phyloP scores from a whole-genome alignment of 1,140 invertebrate species.

The Dreissena polymorpha region DNA sequence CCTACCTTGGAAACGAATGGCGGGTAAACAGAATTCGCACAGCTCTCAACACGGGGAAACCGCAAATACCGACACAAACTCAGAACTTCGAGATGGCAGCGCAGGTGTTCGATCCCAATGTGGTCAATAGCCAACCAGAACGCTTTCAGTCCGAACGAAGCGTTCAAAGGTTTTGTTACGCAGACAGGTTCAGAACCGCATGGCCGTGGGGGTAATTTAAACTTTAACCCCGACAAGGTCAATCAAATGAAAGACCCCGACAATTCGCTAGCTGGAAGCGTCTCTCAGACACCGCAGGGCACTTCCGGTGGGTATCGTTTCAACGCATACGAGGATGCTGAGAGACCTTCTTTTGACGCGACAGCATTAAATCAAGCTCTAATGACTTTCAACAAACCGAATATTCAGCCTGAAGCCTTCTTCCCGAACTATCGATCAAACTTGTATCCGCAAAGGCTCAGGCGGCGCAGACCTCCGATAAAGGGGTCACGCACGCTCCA shows the following conservation, averaged over 20 bases:
- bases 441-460: too few species aligned
- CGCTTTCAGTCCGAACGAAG: slow-evolving; percentile 15
- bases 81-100: not conserved
- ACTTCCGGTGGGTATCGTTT: slow-evolving; percentile 8
- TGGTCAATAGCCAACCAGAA: slow-evolving; percentile 8
- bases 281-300: too few species aligned
- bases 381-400: not conserved
- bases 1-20: slow-evolving; percentile 10
- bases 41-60: not conserved
- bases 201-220: not conserved
- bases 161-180: slow-evolving; percentile 5
- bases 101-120: slow-evolving; percentile 18
- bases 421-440: too few species aligned
- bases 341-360: slow-evolving; percentile 13
- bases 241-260: slow-evolving; percentile 20
- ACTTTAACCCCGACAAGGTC: slow-evolving; percentile 17
- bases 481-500: too few species aligned
- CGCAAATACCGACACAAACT: not conserved
- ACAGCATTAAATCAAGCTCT: slow-evolving; percentile 22
- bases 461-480: too few species aligned
- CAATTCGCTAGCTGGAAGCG: not conserved
- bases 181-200: slow-evolving; percentile 36
- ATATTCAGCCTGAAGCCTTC: too few species aligned
- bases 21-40: not conserved
- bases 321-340: slow-evolving; percentile 23